Percentiles rank a stretch among this genome's conserved stretches.
phyloP scores from a whole-genome alignment of 2,113 vertebrate species.

The Progne subis region DNA sequence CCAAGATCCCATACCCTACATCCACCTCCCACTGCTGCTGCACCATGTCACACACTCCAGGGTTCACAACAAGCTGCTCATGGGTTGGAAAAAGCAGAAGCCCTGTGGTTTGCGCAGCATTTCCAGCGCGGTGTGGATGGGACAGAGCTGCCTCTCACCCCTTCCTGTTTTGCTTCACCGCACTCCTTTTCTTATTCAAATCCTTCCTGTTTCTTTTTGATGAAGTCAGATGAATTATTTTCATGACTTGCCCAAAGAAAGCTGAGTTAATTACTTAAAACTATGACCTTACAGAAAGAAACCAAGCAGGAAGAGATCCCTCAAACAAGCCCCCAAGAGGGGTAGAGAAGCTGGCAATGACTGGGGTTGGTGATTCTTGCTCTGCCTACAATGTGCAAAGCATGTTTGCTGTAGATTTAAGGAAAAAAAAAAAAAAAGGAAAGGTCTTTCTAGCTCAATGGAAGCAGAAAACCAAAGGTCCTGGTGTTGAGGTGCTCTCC shows the following conservation, averaged over 20 bases:
- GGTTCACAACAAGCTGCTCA: not conserved
- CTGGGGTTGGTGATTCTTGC: not conserved
- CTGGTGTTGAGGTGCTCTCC: not conserved
- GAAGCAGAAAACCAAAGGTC: not conserved
- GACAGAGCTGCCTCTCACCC: slow-evolving; percentile 7
- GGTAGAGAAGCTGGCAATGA: not conserved
- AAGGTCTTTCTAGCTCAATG: not conserved
- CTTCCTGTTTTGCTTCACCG: slow-evolving; percentile 49
- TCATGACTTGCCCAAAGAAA: not conserved
- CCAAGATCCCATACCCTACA: not conserved
- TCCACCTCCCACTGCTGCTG: not conserved
- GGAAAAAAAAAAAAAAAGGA: not conserved
- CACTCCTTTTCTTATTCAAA: slow-evolving; percentile 36
- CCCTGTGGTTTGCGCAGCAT: not conserved
- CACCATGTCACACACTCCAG: not conserved
- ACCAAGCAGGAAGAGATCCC: not conserved
- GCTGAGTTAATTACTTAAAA: not conserved
- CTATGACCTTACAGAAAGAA: not conserved
- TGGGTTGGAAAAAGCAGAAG: not conserved
- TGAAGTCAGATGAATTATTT: slow-evolving; percentile 30
- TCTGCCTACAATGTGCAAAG: not conserved
- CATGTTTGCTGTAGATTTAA: not conserved
- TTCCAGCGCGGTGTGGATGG: not conserved
- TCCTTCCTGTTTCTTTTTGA: slow-evolving; percentile 27
- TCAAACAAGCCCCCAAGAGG: not conserved